Evolutionary conservation across 2,113 vertebrate species (phyloP).

Genomic region (Pangasianodon gigas): DNA sequence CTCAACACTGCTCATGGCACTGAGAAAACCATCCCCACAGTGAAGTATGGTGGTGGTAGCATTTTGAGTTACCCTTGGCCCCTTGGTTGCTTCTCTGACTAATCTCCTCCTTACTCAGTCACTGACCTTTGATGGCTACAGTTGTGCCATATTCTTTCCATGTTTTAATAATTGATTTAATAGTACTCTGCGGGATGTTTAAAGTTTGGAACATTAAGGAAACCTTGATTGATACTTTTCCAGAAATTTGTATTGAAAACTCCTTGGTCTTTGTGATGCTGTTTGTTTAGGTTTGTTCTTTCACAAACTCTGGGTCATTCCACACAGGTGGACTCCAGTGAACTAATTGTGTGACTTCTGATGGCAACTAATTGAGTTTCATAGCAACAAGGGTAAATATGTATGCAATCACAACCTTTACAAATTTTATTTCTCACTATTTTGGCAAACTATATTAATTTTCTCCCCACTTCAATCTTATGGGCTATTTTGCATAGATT

Average conservation of each 20-base stretch:
- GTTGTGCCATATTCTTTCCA: not conserved
- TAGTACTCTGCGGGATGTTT: not conserved
- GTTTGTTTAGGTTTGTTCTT: not conserved
- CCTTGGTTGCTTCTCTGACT: not conserved
- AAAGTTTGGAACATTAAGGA: not conserved
- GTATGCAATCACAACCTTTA: not conserved
- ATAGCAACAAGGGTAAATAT: not conserved
- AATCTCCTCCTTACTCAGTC: not conserved
- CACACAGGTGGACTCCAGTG: not conserved
- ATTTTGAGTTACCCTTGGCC: not conserved
- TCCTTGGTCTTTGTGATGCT: not conserved
- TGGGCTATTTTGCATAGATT: not conserved
- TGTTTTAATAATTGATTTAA: not conserved
- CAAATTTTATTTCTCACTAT: not conserved
- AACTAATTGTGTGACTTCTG: not conserved
- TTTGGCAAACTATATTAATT: not conserved
- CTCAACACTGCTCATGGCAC: not conserved
- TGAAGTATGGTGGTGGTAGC: not conserved
- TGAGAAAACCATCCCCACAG: not conserved
- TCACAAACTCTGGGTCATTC: not conserved
- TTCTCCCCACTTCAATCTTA: not conserved
- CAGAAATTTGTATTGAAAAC: not conserved
- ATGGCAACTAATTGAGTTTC: not conserved
- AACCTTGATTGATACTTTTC: not conserved
- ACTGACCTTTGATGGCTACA: not conserved